A percentile compares a stretch with the other conserved stretches of the same genome.
These are phyloP conservation scores for Myotis pilosus DNA, from an alignment of 2,797 vertebrate genomes.

Conservation along the genomic window DNA sequence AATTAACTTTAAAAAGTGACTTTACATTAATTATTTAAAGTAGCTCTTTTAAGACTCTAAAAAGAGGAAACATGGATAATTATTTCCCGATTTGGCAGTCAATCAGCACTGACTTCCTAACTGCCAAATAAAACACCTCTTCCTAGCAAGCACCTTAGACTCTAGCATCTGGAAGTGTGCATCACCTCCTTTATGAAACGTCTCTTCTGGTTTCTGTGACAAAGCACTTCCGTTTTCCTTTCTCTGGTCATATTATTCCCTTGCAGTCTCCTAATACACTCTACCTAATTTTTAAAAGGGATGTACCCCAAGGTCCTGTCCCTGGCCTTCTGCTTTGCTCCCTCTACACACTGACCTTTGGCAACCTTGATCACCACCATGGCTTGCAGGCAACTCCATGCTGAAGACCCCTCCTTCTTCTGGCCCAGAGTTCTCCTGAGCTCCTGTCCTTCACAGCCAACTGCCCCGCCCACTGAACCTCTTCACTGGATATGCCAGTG, in stretches of 20 bases:
- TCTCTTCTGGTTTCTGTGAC: neutral
- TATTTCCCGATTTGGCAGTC: neutral
- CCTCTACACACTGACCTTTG: neutral
- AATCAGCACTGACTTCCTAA: neutral
- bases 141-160: neutral
- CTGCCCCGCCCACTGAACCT: neutral
- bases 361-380: neutral
- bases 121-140: neutral
- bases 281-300: neutral
- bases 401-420: neutral
- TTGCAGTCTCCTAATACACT: neutral
- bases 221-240: neutral
- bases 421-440: no score
- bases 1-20: neutral
- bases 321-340: neutral
- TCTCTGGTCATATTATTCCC: neutral
- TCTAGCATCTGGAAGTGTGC: neutral
- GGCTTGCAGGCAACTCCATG: neutral
- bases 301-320: no score
- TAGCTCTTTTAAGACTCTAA: neutral
- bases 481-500: neutral
- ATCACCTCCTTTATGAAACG: neutral
- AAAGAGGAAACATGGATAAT: neutral
- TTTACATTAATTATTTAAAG: conserved; percentile 33
- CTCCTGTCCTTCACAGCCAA: neutral